Base-by-base conservation (phyloP, 2,888 invertebrate species). In the Norana najaformis region DNA sequence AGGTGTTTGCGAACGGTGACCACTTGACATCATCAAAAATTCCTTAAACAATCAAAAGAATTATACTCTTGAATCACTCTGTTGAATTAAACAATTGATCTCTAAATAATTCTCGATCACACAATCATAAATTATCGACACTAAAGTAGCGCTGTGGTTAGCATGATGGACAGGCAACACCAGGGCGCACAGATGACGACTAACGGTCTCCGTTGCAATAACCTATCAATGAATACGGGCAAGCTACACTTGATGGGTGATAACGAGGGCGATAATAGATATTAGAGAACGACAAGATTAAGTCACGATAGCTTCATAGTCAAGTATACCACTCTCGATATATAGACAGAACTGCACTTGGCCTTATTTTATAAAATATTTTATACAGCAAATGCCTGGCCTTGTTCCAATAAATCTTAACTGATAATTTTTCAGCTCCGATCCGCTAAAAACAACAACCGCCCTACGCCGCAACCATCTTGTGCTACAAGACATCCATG, bases 1-100 rank as follows among this genome's bases (percentile, higher is more conserved):
- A 69, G 90, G 90, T 35, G 90, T 90, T 38, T 88, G 88, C 6
- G 90, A 88, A 30, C 90, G 85, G 34, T 90, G 90, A 39, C 69
- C 69, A 14, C 37, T 38, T 35, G 89, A 89, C 89, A 89, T 89
- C 38, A 23, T 39, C 53, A 30, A 16, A 47, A 36, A 69, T 89
- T 53, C 53, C 82, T 69, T 53, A 41, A 53, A 36, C 37, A 69
- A 18, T 8, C n/a, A 38, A 38, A n/a, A n/a, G n/a, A n/a, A n/a
- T n/a, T n/a, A n/a, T 38, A 89, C 83, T 23, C 36, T 34, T 35
- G 36, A n/a, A 37, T 35, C 35, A 30, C 23, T 39, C n/a, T 83
- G 13, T 16, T 30, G 34, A 47, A 16, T 34, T n/a, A 16, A 38
- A 20, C 47, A 47, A 47, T 47, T 20, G 13, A 16, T n/a, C n/a